Percentiles rank a stretch among this genome's conserved stretches.
Evolutionary conservation across 1,140 invertebrate genomes (phyloP).

Genomic region (Paraescarpia echinospica): DNA sequence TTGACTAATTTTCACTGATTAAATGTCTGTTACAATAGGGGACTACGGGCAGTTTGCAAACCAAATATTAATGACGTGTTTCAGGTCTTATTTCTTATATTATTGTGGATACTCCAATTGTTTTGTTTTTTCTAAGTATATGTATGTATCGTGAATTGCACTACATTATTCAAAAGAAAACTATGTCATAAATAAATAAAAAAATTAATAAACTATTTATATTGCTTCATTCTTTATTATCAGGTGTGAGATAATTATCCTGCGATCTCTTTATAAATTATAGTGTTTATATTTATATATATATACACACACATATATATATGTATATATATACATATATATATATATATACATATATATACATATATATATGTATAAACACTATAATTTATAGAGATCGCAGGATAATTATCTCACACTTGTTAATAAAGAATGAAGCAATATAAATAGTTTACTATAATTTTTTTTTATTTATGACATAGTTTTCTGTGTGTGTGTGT

Average conservation of each 20-base stretch:
- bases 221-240: no score
- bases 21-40: constrained; percentile 3
- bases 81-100: no score
- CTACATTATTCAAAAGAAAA: no score
- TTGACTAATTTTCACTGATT: not conserved
- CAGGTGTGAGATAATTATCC: not conserved
- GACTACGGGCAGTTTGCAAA: no score
- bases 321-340: not conserved
- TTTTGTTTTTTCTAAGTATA: not conserved
- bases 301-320: constrained; percentile 21
- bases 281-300: constrained; percentile 15
- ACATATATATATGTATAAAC: not conserved
- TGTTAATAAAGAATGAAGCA: no score
- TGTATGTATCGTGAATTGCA: not conserved
- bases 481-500: not conserved
- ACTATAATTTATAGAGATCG: not conserved
- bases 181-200: not conserved
- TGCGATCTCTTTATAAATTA: not conserved
- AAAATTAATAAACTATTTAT: not conserved
- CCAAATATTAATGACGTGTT: no score
- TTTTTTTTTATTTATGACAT: not conserved
- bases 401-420: not conserved
- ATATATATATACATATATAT: constrained; percentile 1
- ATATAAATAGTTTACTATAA: not conserved
- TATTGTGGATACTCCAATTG: not conserved